Conservation (phyloP, 2,113 vertebrate species). For the Pipra filicauda region DNA sequence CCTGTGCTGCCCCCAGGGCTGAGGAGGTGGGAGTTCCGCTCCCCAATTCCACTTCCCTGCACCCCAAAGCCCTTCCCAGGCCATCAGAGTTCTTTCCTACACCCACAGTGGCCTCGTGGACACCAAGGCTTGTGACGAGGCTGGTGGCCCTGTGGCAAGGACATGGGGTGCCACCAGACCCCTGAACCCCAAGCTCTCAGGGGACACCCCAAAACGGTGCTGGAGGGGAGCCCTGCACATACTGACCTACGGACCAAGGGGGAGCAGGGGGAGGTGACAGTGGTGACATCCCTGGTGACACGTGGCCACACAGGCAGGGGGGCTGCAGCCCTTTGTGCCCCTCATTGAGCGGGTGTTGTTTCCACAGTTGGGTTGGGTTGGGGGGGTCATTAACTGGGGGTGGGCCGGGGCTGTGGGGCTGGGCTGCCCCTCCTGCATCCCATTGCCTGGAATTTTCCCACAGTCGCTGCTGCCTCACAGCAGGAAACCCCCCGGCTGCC, state of each 20-base stretch:
- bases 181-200: neutral
- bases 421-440: neutral
- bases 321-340: neutral
- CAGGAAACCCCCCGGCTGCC: neutral
- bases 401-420: neutral
- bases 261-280: neutral
- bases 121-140: accelerated
- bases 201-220: accelerated
- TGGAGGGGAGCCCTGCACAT: neutral
- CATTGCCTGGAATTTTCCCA: constrained; percentile 43
- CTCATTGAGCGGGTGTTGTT: neutral
- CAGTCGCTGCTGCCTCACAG: neutral
- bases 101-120: accelerated
- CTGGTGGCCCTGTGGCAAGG: neutral
- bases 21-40: neutral
- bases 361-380: neutral
- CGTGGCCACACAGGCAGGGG: neutral
- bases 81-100: neutral
- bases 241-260: neutral
- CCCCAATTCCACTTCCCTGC: accelerated
- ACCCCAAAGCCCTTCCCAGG: neutral
- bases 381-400: neutral
- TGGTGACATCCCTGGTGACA: neutral
- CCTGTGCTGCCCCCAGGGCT: neutral
- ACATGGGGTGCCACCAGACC: neutral